Evolutionary conservation across 2,888 invertebrate species (phyloP).

Genomic region (Parelbella ahira): DNA sequence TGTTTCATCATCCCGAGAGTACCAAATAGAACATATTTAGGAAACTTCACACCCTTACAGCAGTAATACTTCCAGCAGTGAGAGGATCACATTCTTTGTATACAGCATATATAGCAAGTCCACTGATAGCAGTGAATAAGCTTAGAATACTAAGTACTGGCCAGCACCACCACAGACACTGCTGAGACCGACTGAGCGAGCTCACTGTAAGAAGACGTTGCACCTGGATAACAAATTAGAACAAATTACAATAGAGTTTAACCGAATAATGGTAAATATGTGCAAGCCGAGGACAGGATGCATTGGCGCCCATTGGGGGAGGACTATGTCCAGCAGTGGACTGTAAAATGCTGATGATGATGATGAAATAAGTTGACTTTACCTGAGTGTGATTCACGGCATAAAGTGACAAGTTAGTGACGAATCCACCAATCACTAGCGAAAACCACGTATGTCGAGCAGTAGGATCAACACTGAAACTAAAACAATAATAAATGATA

Average conservation of each 20-base stretch:
- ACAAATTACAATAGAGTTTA: background rate
- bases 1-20: no score
- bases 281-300: no score
- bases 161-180: slow-evolving; percentile 89
- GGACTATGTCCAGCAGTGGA: no score
- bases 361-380: slow-evolving; percentile 7
- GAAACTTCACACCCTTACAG: no score
- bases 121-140: slow-evolving; percentile 86
- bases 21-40: no score
- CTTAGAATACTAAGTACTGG: slow-evolving; percentile 88
- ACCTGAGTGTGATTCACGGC: slow-evolving; percentile 92
- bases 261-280: no score
- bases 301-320: no score
- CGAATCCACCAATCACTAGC: slow-evolving; percentile 88
- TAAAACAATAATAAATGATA: slow-evolving; percentile 46
- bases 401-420: slow-evolving; percentile 90
- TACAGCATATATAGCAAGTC: slow-evolving; percentile 91
- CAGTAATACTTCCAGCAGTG: slow-evolving; percentile 79
- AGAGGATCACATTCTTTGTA: slow-evolving; percentile 92
- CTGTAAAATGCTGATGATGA: no score
- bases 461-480: slow-evolving; percentile 89
- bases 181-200: slow-evolving; percentile 84
- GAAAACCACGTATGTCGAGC: slow-evolving; percentile 92
- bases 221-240: slow-evolving; percentile 57
- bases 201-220: slow-evolving; percentile 87